These are phyloP conservation scores for Platycheirus rosarum DNA, from an alignment of 2,888 invertebrate genomes.

Conservation along the genomic window DNA sequence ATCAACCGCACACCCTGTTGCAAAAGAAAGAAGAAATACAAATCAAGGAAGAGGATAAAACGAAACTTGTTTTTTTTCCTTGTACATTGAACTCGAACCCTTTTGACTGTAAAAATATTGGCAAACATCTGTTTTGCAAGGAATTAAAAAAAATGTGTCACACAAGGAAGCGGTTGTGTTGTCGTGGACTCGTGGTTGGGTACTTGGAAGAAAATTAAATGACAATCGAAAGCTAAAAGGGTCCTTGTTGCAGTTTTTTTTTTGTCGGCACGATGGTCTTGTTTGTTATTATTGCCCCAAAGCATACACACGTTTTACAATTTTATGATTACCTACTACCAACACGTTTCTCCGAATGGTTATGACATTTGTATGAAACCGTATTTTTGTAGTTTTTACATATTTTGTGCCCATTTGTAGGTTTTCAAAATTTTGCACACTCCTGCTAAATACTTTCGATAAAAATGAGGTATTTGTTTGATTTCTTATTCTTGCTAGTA, in stretches of 20 bases:
- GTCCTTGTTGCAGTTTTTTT: constrained; percentile 33
- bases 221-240: constrained; percentile 31
- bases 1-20: constrained; percentile 39
- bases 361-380: no score
- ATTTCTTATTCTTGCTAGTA: no score
- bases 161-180: constrained; percentile 17
- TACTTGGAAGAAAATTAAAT: constrained; percentile 44
- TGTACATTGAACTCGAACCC: constrained; percentile 43
- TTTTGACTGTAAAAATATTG: constrained; percentile 43
- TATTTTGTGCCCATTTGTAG: no score
- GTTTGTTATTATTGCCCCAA: constrained; percentile 42
- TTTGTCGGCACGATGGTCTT: constrained; percentile 25
- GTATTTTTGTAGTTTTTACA: no score
- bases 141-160: constrained; percentile 44
- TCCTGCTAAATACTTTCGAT: no score
- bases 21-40: constrained; percentile 13
- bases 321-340: neutral
- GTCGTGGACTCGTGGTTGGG: neutral
- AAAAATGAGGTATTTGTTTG: no score
- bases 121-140: constrained; percentile 55
- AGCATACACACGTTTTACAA: constrained; percentile 40
- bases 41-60: constrained; percentile 30
- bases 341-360: no score
- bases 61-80: constrained; percentile 57
- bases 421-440: no score